phyloP scores from a whole-genome alignment of 2,888 invertebrate genomes.

The Drosophila cyrtoloma region DNA sequence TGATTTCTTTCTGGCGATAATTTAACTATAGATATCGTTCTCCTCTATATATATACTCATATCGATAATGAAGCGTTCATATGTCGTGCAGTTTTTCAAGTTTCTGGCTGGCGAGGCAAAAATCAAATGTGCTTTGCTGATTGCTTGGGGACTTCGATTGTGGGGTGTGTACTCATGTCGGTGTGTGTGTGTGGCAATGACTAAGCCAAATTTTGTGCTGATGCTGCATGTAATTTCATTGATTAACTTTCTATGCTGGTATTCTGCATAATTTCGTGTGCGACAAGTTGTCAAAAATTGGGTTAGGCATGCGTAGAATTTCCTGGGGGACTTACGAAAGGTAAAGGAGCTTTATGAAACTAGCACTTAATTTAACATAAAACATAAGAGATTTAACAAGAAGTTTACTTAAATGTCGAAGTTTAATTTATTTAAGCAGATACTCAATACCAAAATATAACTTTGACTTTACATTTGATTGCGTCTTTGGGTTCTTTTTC shows the following conservation, averaged over 20 bases:
- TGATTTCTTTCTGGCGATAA: constrained; percentile 69
- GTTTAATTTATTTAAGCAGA: neutral
- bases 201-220: constrained; percentile 61
- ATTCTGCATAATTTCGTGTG: constrained; percentile 73
- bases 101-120: constrained; percentile 58
- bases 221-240: constrained; percentile 76
- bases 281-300: constrained; percentile 79
- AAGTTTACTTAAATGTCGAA: neutral
- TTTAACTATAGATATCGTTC: constrained; percentile 68
- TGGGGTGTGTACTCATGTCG: constrained; percentile 11
- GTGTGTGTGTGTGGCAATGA: constrained; percentile 33
- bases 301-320: constrained; percentile 57
- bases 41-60: constrained; percentile 15
- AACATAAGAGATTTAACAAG: neutral
- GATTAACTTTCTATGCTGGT: constrained; percentile 76
- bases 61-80: constrained; percentile 72
- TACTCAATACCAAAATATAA: neutral
- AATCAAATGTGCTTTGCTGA: constrained; percentile 80
- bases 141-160: constrained; percentile 72
- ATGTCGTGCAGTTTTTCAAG: constrained; percentile 46
- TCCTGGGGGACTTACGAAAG: constrained; percentile 16
- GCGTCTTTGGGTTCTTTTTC: neutral
- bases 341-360: neutral
- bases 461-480: neutral
- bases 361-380: constrained; percentile 1